Conservation (phyloP, 2,797 vertebrate species). For the Sebastes trivittatus region DNA sequence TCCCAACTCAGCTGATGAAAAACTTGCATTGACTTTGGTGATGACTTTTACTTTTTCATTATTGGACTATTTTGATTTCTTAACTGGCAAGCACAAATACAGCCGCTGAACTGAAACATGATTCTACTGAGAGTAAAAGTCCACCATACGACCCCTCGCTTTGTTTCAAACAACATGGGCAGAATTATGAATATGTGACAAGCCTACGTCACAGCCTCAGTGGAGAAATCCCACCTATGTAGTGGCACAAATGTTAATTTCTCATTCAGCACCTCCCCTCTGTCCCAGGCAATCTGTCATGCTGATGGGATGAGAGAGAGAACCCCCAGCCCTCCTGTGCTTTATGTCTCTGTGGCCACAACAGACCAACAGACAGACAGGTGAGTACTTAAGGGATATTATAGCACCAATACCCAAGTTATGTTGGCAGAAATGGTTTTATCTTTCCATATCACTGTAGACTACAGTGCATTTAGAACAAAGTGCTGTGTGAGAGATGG, state of each 20-base stretch:
- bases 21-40: neutral
- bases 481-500: neutral
- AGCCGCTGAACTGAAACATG: neutral
- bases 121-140: neutral
- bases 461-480: neutral
- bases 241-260: slow-evolving; percentile 58
- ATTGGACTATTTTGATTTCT: neutral
- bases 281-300: too few relatives aligned
- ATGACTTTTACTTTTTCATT: neutral
- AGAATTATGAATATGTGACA: slow-evolving; percentile 65
- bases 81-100: neutral
- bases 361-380: slow-evolving; percentile 5
- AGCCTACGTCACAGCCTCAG: slow-evolving; percentile 45
- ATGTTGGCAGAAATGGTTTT: neutral
- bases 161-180: neutral
- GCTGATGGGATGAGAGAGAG: slow-evolving; percentile 66
- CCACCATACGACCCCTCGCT: too few relatives aligned
- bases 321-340: neutral
- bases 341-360: slow-evolving; percentile 77
- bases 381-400: neutral
- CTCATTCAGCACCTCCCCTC: slow-evolving; percentile 41
- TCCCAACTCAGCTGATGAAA: neutral
- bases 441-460: too few relatives aligned
- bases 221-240: slow-evolving; percentile 21
- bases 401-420: neutral